Evolutionary conservation across 1,140 invertebrate genomes (phyloP).

Genomic region (Leucophenga varia): DNA sequence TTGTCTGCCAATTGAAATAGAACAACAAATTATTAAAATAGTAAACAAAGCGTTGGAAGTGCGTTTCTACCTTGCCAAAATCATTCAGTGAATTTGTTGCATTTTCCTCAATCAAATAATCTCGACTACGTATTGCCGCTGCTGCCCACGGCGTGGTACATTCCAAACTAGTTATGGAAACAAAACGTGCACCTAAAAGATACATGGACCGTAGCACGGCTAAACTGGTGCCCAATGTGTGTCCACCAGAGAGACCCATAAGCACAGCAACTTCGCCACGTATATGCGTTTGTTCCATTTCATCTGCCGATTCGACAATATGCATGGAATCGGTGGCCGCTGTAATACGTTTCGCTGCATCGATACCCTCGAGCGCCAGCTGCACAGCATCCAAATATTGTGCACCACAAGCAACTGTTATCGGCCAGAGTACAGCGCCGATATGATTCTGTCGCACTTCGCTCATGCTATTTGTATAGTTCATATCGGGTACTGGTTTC

Average conservation of each 20-base stretch:
- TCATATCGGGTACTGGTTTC: conserved; percentile 38
- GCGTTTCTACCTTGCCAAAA: conserved; percentile 55
- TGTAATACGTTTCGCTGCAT: conserved; percentile 62
- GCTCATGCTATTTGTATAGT: conserved; percentile 32
- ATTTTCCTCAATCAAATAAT: conserved; percentile 49
- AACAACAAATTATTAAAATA: background rate
- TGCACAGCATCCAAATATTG: conserved; percentile 68
- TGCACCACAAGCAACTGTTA: conserved; percentile 63
- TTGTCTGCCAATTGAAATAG: conserved; percentile 56
- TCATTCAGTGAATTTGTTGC: conserved; percentile 55
- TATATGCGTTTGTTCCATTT: conserved; percentile 65
- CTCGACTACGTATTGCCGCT: conserved; percentile 38
- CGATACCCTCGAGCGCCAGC: conserved; percentile 67
- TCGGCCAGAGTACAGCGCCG: conserved; percentile 66
- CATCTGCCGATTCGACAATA: conserved; percentile 52
- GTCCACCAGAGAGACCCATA: conserved; percentile 74
- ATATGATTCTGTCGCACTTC: conserved; percentile 47
- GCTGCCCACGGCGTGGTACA: conserved; percentile 72
- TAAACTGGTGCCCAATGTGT: conserved; percentile 72
- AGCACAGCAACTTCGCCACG: conserved; percentile 67
- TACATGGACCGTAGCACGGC: conserved; percentile 72
- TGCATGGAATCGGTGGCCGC: conserved; percentile 46
- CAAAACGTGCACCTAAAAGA: conserved; percentile 69
- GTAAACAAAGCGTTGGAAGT: background rate
- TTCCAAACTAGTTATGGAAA: conserved; percentile 70